A percentile compares a stretch with the other conserved stretches of the same genome.
Evolutionary conservation across 2,888 invertebrate genomes (phyloP).

Genomic region (Rhimphoctona megacephalus): DNA sequence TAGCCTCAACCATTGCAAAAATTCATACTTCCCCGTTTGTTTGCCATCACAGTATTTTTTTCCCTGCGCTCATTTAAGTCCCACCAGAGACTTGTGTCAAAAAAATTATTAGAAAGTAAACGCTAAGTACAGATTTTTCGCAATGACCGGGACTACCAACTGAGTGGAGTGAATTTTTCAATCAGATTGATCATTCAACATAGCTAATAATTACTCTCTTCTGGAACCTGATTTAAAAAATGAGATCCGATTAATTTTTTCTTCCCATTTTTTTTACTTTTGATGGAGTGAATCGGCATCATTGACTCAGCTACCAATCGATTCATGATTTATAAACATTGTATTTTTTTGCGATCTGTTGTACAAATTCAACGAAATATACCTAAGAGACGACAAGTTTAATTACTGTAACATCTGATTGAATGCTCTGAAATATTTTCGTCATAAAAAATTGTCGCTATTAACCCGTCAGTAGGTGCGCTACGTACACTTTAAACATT

Average conservation of each 20-base stretch:
- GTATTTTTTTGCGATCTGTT: background rate
- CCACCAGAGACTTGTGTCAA: background rate
- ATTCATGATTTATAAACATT: background rate
- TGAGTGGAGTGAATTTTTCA: background rate
- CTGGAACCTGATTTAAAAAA: background rate
- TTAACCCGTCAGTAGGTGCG: no score
- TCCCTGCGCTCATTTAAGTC: no score
- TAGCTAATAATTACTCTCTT: no score
- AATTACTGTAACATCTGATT: no score
- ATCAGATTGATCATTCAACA: background rate
- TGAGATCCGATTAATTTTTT: background rate
- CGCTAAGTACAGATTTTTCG: background rate
- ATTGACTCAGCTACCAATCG: background rate
- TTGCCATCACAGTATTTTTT: background rate
- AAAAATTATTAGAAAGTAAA: background rate
- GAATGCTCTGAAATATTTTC: no score
- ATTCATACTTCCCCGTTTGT: background rate
- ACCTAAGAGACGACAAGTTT: background rate
- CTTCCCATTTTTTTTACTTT: background rate
- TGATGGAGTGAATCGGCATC: background rate
- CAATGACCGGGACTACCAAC: background rate
- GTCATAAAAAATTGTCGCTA: no score
- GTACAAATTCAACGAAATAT: background rate
- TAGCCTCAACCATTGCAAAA: background rate
- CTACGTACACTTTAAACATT: no score